Percentiles rank a stretch among this genome's conserved stretches.
phyloP scores from a whole-genome alignment of 2,888 invertebrate genomes.

The Drosophila emarginata region DNA sequence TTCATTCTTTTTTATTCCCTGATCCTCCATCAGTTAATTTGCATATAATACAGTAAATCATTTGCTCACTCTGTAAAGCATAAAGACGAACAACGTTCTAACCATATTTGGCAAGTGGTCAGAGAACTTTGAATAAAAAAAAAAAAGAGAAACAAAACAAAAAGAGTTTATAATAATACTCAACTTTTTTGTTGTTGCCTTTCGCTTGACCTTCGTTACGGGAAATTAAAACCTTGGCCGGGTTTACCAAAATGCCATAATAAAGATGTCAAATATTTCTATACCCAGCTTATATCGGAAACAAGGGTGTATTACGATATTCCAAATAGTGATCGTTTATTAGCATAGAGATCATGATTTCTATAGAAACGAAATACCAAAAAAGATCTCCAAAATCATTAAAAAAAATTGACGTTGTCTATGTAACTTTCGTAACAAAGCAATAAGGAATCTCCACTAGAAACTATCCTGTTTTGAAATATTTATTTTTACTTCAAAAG shows the following conservation, averaged over 20 bases:
- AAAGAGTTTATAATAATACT: background rate
- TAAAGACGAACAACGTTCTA: slow-evolving; percentile 41
- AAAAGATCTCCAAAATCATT: no score
- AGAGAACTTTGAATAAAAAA: background rate
- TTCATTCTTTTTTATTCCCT: slow-evolving; percentile 31
- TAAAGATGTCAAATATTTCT: slow-evolving; percentile 45
- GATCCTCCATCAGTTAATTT: slow-evolving; percentile 42
- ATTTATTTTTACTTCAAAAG: no score
- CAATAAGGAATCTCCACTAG: no score
- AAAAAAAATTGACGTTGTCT: no score
- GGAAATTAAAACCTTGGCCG: slow-evolving; percentile 62
- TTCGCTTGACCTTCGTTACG: slow-evolving; percentile 44
- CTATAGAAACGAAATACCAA: no score
- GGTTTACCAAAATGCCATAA: slow-evolving; percentile 44
- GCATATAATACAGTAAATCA: slow-evolving; percentile 58
- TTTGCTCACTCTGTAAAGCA: slow-evolving; percentile 49
- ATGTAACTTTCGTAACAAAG: no score
- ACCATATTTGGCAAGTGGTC: slow-evolving; percentile 58
- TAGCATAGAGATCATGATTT: no score
- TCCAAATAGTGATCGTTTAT: background rate
- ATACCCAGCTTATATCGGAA: background rate
- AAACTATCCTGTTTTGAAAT: no score
- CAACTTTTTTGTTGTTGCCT: slow-evolving; percentile 17
- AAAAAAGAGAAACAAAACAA: background rate
- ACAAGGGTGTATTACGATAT: background rate